phyloP scores from a whole-genome alignment of 2,888 invertebrate species.

The Netelia fuscicornis region DNA sequence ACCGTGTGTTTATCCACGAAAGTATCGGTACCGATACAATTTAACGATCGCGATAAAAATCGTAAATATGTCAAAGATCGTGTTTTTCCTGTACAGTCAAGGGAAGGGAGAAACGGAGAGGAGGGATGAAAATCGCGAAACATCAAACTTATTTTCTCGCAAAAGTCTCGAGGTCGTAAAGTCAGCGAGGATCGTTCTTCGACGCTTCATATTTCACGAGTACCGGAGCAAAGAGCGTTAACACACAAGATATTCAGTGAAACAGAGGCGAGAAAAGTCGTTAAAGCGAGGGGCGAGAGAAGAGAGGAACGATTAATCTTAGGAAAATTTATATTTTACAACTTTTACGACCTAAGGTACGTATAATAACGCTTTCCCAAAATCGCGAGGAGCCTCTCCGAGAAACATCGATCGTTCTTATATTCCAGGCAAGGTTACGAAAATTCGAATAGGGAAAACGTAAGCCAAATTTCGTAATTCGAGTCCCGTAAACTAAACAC shows the following conservation, averaged over 20 bases:
- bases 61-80: too few species aligned
- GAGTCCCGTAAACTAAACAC: slow-evolving; percentile 46
- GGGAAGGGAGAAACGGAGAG: too few species aligned
- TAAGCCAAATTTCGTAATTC: slow-evolving; percentile 51
- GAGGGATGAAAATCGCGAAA: slow-evolving; percentile 22
- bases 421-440: background rate
- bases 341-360: slow-evolving; percentile 47
- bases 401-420: background rate
- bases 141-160: slow-evolving; percentile 36
- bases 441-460: slow-evolving; percentile 19
- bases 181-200: slow-evolving; percentile 23
- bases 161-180: slow-evolving; percentile 45
- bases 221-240: background rate
- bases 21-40: too few species aligned
- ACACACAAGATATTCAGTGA: slow-evolving; percentile 34
- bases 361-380: slow-evolving; percentile 16
- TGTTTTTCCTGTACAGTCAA: too few species aligned
- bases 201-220: slow-evolving; percentile 15
- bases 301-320: slow-evolving; percentile 40
- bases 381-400: background rate
- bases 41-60: too few species aligned
- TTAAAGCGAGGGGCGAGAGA: slow-evolving; percentile 27
- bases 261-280: slow-evolving; percentile 39
- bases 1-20: background rate
- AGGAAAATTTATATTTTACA: slow-evolving; percentile 45